A percentile compares a stretch with the other conserved stretches of the same genome.
Evolutionary conservation across 2,113 vertebrate species (phyloP).

Genomic region (Oncorhynchus keta): DNA sequence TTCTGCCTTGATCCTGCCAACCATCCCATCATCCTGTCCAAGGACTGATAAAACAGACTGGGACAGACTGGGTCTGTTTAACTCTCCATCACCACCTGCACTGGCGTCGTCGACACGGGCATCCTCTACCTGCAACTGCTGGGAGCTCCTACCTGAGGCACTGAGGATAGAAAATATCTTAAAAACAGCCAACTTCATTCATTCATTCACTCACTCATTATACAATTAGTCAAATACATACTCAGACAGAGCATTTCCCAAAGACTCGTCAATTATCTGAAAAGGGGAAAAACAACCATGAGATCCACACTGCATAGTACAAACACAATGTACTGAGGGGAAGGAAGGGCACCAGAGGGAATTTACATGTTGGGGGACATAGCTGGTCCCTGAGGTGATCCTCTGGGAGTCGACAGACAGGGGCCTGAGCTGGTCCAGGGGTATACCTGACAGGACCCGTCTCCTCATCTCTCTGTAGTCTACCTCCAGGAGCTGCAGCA

Average conservation of each 20-base stretch:
- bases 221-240: conserved; percentile 14
- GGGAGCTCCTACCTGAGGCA: conserved; percentile 14
- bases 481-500: conserved; percentile 55
- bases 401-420: conserved; percentile 52
- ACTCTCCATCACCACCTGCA: too few relatives aligned
- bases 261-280: conserved; percentile 26
- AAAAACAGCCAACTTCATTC: too few relatives aligned
- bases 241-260: conserved; percentile 1
- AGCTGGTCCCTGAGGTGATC: conserved; percentile 19
- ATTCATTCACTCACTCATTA: too few relatives aligned
- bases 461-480: conserved; percentile 57
- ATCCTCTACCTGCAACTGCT: neutral
- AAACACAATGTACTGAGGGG: too few relatives aligned
- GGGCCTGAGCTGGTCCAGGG: conserved; percentile 58
- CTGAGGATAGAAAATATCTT: neutral
- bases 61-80: too few relatives aligned
- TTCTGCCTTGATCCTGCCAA: neutral
- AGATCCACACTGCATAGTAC: too few relatives aligned
- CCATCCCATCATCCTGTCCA: too few relatives aligned
- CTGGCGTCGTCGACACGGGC: too few relatives aligned
- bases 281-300: neutral
- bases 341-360: too few relatives aligned
- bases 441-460: conserved; percentile 55
- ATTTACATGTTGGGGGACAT: conserved; percentile 52
- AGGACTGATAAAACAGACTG: too few relatives aligned